Base-by-base conservation (phyloP, 2,888 invertebrate species). In the Plebejus melissa region DNA sequence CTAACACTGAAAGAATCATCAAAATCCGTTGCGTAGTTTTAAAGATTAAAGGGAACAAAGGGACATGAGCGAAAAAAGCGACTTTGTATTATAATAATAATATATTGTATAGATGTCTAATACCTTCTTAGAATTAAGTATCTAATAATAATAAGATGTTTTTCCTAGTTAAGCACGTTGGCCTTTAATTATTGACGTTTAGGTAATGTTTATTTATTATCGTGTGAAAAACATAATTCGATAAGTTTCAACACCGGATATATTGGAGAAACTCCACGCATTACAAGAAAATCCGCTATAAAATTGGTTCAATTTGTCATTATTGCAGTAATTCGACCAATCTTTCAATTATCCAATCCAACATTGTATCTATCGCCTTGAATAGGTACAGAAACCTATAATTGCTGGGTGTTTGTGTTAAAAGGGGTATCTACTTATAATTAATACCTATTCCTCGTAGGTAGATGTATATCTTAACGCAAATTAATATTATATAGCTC, bases 241-340 rank as follows among this genome's bases (percentile, higher is more conserved):
- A 28, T 16, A 50, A 50, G 28, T 50, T 28, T 16, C 72, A 50
- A 50, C 54, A 72, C 54, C 72, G 54, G 72, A 50, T 28, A 13
- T 50, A 54, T 72, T 54, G 32, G 50, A 72, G 54, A 72, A 72
- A 72, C 72, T 72, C 32, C 36, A 36, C 65, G 65, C 16, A 65
- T 65, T 65, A 32, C 36, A 32, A 36, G 70, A 70, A 69, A 70
- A 70, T 70, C 41, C 38, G 70, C n/a, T 70, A 70, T 22, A 70
- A 69, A 70, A 41, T 70, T 70, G 70, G 38, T 70, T 70, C 41
- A 70, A 41, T 70, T 70, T 70, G 70, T 70, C 70, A 70, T 70
- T 70, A 70, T 70, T 70, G 38, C 70, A 41, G n/a, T 70, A 70
- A 70, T 41, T 70, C 65, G 36, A 41, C n/a, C 22, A 70, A 38